A percentile compares a stretch with the other conserved stretches of the same genome.
phyloP scores from a whole-genome alignment of 1,140 invertebrate genomes.

The Hesperophylax magnus region DNA sequence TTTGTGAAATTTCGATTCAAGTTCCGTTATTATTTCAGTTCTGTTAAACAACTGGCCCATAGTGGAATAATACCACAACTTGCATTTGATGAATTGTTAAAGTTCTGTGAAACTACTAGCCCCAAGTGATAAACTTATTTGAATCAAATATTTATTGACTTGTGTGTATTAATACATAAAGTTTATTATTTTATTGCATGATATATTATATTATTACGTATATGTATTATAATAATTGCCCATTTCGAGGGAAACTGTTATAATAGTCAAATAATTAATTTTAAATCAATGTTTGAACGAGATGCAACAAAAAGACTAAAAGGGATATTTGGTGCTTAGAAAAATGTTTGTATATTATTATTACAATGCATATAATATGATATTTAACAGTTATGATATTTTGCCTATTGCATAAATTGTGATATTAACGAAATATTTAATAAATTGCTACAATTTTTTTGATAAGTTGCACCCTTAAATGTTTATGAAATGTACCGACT shows the following conservation, averaged over 20 bases:
- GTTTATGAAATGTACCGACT: slow-evolving; percentile 16
- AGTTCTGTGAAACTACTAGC: too few species aligned
- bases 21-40: too few species aligned
- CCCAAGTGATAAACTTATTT: too few species aligned
- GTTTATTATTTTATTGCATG: too few species aligned
- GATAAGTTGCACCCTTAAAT: slow-evolving; percentile 33
- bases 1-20: too few species aligned
- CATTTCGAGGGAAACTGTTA: neutral
- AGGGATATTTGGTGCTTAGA: slow-evolving; percentile 37
- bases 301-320: slow-evolving; percentile 21
- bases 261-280: slow-evolving; percentile 6
- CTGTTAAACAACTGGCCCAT: too few species aligned
- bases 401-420: slow-evolving; percentile 43
- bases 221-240: neutral
- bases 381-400: slow-evolving; percentile 32
- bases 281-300: neutral
- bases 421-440: slow-evolving; percentile 36
- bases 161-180: too few species aligned
- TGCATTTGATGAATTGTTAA: too few species aligned
- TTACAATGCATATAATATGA: slow-evolving; percentile 20
- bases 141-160: too few species aligned
- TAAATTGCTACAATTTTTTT: slow-evolving; percentile 39
- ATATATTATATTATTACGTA: too few species aligned
- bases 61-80: too few species aligned
- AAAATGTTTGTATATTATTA: slow-evolving; percentile 23